Conservation (phyloP, 2,888 invertebrate genomes). For the Acleris cristana region DNA sequence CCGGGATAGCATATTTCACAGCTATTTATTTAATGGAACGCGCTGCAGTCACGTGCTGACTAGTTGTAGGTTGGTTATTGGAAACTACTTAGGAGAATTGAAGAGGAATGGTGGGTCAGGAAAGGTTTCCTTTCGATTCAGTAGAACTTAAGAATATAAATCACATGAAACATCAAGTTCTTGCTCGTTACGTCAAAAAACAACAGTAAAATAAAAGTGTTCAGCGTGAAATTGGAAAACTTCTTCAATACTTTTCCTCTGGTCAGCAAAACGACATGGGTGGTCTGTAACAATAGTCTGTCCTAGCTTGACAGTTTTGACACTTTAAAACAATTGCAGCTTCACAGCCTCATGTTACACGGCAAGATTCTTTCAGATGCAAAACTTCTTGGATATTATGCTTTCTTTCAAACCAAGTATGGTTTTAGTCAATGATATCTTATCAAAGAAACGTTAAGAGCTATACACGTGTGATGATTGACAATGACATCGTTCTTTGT, state of each 20-base stretch:
- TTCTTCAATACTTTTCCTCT: background rate
- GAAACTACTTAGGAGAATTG: background rate
- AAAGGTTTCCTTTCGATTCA: no score
- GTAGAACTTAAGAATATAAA: background rate
- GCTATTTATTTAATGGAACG: background rate
- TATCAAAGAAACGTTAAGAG: no score
- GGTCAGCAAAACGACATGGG: conserved; percentile 8
- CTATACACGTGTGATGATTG: no score
- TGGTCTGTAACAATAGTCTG: conserved; percentile 9
- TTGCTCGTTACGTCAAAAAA: background rate
- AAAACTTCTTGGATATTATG: background rate
- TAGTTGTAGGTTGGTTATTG: background rate
- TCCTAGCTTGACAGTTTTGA: conserved; percentile 19
- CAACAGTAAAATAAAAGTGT: no score
- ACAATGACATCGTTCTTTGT: no score
- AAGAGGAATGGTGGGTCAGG: background rate
- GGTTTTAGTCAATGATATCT: no score
- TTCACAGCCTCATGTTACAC: conserved; percentile 4
- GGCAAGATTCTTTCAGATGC: conserved; percentile 15
- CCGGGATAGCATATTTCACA: conserved; percentile 8
- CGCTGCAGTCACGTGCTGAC: background rate
- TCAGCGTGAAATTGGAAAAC: no score
- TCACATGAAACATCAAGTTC: background rate
- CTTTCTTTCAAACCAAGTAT: no score
- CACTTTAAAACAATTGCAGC: conserved; percentile 19